Percentiles rank a stretch among this genome's conserved stretches.
phyloP scores from a whole-genome alignment of 2,797 vertebrate genomes.

The Danio tinwini region DNA sequence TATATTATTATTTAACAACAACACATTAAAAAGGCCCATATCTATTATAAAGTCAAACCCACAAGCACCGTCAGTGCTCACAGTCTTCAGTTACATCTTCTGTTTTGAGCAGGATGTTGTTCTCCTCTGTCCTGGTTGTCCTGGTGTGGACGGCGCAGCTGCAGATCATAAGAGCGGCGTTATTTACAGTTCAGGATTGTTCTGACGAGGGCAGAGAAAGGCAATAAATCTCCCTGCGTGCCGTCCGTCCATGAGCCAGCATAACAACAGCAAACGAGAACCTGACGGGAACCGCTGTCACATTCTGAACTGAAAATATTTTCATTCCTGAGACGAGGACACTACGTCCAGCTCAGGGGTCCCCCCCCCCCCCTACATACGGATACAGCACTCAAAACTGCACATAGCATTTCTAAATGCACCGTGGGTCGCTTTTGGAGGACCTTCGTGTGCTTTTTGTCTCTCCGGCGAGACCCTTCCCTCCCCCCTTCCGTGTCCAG shows the following conservation, averaged over 20 bases:
- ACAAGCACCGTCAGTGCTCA: not conserved
- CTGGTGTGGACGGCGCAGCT: constrained; percentile 43
- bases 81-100: constrained; percentile 30
- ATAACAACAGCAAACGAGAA: constrained; percentile 40
- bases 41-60: constrained; percentile 4
- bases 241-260: constrained; percentile 41
- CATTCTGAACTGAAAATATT: constrained; percentile 57
- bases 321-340: constrained; percentile 45
- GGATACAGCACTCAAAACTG: constrained; percentile 4
- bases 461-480: not conserved
- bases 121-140: constrained; percentile 13
- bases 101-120: constrained; percentile 27
- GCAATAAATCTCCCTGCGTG: constrained; percentile 59
- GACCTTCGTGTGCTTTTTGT: not conserved
- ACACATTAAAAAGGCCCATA: not conserved
- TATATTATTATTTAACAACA: not conserved
- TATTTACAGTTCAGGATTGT: constrained; percentile 62
- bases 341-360: constrained; percentile 27
- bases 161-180: constrained; percentile 46
- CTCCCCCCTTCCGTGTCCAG: constrained; percentile 49
- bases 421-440: constrained; percentile 6
- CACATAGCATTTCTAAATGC: constrained; percentile 4
- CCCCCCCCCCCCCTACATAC: constrained; percentile 44
- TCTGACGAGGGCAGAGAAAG: constrained; percentile 55
- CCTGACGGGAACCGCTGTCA: constrained; percentile 52